These are phyloP conservation scores for Rutilus rutilus DNA, from an alignment of 2,113 vertebrate species.

Conservation along the genomic window DNA sequence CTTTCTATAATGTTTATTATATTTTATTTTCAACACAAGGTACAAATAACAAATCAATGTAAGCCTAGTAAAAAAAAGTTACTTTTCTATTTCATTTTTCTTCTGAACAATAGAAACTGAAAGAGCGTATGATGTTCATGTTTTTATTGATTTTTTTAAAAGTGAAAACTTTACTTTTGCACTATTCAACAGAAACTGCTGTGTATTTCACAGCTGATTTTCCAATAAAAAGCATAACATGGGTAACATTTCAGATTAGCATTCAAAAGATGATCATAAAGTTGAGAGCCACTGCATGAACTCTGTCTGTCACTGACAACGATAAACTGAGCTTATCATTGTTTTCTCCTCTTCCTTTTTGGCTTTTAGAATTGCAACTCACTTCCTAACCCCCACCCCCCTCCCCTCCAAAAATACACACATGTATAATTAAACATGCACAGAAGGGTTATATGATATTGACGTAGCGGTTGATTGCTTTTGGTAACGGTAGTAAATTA, in stretches of 20 bases:
- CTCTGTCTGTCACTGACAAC: not conserved
- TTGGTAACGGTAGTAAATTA: not conserved
- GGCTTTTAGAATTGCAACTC: constrained; percentile 20
- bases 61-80: not conserved
- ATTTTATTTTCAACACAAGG: not conserved
- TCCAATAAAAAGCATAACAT: not conserved
- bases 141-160: not conserved
- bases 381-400: not conserved
- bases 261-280: not conserved
- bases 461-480: constrained; percentile 3
- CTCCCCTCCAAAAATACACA: not conserved
- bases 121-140: not conserved
- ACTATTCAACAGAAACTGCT: not conserved
- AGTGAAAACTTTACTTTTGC: not conserved
- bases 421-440: not conserved
- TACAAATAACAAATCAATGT: not conserved
- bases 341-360: constrained; percentile 23
- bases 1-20: not conserved
- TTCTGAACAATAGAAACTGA: not conserved
- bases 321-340: constrained; percentile 17
- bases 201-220: not conserved
- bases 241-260: not conserved
- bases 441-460: constrained; percentile 7
- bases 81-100: not conserved
- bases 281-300: not conserved